Percentiles rank a stretch among this genome's conserved stretches.
Conservation (phyloP, 1,140 invertebrate genomes). For the Chelonus insularis region DNA sequence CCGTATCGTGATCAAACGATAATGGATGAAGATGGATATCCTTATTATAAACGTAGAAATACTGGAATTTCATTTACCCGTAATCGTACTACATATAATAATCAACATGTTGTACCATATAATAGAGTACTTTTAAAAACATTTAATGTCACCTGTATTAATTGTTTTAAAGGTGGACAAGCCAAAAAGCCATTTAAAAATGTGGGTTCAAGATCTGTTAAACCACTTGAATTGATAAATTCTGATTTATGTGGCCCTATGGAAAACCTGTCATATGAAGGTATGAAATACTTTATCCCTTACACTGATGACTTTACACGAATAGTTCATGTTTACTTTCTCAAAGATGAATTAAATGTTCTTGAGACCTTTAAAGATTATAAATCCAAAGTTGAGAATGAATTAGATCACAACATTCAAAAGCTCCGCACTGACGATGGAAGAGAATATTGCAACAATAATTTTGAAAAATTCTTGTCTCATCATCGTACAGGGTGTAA, state of each 20-base stretch:
- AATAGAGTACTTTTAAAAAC: no score
- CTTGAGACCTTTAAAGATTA: conserved; percentile 42
- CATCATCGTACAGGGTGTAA: conserved; percentile 45
- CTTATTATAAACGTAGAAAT: conserved; percentile 1
- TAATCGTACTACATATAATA: conserved; percentile 8
- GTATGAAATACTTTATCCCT: conserved; percentile 48
- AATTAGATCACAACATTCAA: conserved; percentile 41
- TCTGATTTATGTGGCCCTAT: conserved; percentile 53
- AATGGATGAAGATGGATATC: conserved; percentile 14
- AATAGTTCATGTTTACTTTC: conserved; percentile 45
- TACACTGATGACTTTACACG: conserved; percentile 50
- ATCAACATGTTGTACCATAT: no score
- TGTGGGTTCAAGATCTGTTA: no score
- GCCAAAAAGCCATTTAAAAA: no score
- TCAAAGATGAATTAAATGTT: conserved; percentile 50
- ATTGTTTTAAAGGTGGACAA: no score
- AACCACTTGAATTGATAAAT: conserved; percentile 41
- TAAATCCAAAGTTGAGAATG: conserved; percentile 42
- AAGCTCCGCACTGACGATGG: conserved; percentile 54
- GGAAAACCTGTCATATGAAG: conserved; percentile 37
- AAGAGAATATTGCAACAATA: conserved; percentile 46
- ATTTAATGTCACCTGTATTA: neutral
- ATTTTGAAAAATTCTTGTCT: conserved; percentile 40
- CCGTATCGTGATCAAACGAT: neutral
- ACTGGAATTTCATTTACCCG: neutral